Percentiles rank a stretch among this genome's conserved stretches.
phyloP scores from a whole-genome alignment of 2,888 invertebrate species.

The Dermolepida albohirtum region DNA sequence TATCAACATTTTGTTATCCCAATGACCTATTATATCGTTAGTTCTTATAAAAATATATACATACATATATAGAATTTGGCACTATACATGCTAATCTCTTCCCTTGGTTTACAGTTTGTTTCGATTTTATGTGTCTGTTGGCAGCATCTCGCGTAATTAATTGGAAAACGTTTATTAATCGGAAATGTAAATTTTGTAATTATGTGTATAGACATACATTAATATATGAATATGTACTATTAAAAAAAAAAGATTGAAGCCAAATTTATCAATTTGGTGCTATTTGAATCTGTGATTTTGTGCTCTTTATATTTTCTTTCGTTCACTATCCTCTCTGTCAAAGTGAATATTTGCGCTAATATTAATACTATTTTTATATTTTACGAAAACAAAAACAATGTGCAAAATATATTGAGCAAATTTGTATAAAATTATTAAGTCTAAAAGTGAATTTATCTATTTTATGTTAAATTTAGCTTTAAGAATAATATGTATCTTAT shows the following conservation, averaged over 20 bases:
- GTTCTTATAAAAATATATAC: neutral
- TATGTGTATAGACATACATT: constrained; percentile 48
- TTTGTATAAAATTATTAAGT: constrained; percentile 43
- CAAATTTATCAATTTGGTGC: constrained; percentile 65
- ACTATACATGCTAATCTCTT: constrained; percentile 7
- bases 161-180: constrained; percentile 10
- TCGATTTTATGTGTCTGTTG: constrained; percentile 4
- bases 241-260: constrained; percentile 54
- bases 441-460: constrained; percentile 42
- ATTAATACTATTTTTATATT: constrained; percentile 50
- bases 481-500: constrained; percentile 13
- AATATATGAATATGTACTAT: constrained; percentile 49
- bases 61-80: constrained; percentile 2
- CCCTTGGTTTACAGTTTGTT: neutral
- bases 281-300: constrained; percentile 65
- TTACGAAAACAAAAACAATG: constrained; percentile 33
- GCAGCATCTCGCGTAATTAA: constrained; percentile 21
- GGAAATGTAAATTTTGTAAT: constrained; percentile 52
- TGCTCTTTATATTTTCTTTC: constrained; percentile 52
- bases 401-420: constrained; percentile 44
- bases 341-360: constrained; percentile 46
- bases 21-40: constrained; percentile 15
- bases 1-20: neutral
- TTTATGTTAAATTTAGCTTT: constrained; percentile 40
- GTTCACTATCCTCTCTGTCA: constrained; percentile 43